Percentiles rank a stretch among this genome's conserved stretches.
Evolutionary conservation across 2,797 vertebrate species (phyloP).

Genomic region (Crocodylus rhombifer): DNA sequence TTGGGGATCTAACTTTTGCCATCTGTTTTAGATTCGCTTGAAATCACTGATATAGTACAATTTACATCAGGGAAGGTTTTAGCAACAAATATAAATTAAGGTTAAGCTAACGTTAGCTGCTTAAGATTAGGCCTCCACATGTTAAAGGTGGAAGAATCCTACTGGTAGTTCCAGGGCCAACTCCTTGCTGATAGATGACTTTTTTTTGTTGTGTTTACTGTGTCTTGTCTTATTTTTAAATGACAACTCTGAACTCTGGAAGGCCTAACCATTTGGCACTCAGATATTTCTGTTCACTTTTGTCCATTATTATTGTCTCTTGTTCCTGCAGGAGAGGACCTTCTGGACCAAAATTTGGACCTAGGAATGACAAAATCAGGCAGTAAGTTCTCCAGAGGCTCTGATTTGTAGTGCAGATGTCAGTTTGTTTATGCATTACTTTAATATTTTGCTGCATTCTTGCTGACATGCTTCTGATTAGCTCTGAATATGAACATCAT

Average conservation of each 20-base stretch:
- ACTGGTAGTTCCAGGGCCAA: background rate
- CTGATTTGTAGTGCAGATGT: background rate
- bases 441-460: background rate
- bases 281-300: background rate
- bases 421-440: background rate
- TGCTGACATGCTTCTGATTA: background rate
- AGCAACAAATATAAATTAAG: background rate
- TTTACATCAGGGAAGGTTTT: background rate
- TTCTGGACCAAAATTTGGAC: constrained; percentile 94
- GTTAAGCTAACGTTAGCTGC: background rate
- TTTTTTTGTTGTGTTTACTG: background rate
- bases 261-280: background rate
- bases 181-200: fast-evolving
- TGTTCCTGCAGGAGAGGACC: constrained; percentile 90
- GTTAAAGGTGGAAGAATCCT: background rate
- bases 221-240: background rate
- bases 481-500: background rate
- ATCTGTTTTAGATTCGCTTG: background rate
- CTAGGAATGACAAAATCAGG: constrained; percentile 96
- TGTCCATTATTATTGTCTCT: constrained; percentile 14
- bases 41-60: background rate
- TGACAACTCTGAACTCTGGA: background rate
- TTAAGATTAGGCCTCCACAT: fast-evolving
- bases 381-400: constrained; percentile 87
- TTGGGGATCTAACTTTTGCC: background rate